Evolutionary conservation across 2,888 invertebrate genomes (phyloP), one percentile per base, ranked within the genome.

Genomic region (Bhutanitis thaidina): DNA sequence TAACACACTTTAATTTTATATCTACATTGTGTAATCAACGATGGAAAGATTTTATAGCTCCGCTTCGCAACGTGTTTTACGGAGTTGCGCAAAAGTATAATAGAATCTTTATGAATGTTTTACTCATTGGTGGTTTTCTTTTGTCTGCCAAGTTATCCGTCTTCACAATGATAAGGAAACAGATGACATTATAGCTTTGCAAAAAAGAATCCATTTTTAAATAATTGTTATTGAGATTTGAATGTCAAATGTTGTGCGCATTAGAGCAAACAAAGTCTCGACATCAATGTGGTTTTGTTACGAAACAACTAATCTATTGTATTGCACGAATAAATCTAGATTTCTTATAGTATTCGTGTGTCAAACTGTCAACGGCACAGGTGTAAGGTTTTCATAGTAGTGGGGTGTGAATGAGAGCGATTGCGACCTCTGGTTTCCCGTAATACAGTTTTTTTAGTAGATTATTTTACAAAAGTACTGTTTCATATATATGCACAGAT

Each of bases 221-320:
- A n/a, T n/a, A n/a, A n/a, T n/a, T 9, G 29, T 37, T 29, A 30
- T 35, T 48, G 47, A 30, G 14, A n/a, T 30, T 43, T 30, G 43
- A 49, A 37, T 49, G 49, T 49, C 43, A 43, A 43, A 32, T 49
- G 43, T n/a, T 41, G 34, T 41, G 36, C 12, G 16, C 43, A 36
- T 14, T 20, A 8, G 9, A 37, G 43, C 49, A 41, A 48, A 44
- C 15, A 9, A 25, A 37, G 38, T 48, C 20, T 39, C 39, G 34
- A 5, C 12, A 3, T 34, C 34, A 13, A 7, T 12, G 13, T 34
- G 2, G 7, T 34, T n/a, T n/a, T 12, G 34, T n/a, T 12, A 13
- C 34, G n/a, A n/a, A 34, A 34, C 34, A 7, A 34, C 10, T 13
- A 3, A 34, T 34, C 12, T 4, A 34, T 34, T 34, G 1, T 34